Base-by-base conservation (phyloP, 1,140 invertebrate species). In the Akabosia matsudoensis region DNA sequence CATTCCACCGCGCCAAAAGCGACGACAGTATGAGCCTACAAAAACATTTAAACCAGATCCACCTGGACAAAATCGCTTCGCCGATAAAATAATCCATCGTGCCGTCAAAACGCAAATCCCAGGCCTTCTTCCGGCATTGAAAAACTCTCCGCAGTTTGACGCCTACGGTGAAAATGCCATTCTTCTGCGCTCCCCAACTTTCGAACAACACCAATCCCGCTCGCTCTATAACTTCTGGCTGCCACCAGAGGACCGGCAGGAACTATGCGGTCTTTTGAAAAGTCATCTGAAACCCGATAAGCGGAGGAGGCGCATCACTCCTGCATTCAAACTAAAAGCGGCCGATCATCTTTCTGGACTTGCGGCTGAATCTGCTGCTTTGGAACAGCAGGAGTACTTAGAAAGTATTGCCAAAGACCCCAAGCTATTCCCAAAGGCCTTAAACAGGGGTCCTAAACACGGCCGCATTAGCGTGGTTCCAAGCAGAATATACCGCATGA, bases 121-220 rank as follows among this genome's bases (percentile, higher is more conserved):
- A 30, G 61, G 61, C 3, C 30, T 67, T 1, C 24, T 67, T n/a
- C 61, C 61, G 22, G 61, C 61, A 1, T 30, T 67, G 1, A 28
- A 67, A 67, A 67, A 67, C 30, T 67, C 61, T 30, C 24, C 61
- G 7, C 61, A 67, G n/a, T 67, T 7, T 31, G 61, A 67, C 1
- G 61, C 28, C 28, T 18, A 45, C 18, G 28, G 10, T 67, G 61
- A 67, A 67, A 22, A 67, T 31, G 1, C 4, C 22, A 67, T 67
- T 67, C 14, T 30, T 30, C 24, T 67, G 2, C 24, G 61, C 24
- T 67, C 26, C 10, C 61, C 61, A 30, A 30, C 28, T 3, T 67
- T 67, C 31, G 61, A 31, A 67, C 7, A 67, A 30, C 26, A 67
- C 24, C 4, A 30, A 7, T 24, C 3, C 1, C 61, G 61, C 2